A percentile compares a stretch with the other conserved stretches of the same genome.
These are phyloP conservation scores for Nylanderia fulva DNA, from an alignment of 1,140 invertebrate species.

Conservation along the genomic window DNA sequence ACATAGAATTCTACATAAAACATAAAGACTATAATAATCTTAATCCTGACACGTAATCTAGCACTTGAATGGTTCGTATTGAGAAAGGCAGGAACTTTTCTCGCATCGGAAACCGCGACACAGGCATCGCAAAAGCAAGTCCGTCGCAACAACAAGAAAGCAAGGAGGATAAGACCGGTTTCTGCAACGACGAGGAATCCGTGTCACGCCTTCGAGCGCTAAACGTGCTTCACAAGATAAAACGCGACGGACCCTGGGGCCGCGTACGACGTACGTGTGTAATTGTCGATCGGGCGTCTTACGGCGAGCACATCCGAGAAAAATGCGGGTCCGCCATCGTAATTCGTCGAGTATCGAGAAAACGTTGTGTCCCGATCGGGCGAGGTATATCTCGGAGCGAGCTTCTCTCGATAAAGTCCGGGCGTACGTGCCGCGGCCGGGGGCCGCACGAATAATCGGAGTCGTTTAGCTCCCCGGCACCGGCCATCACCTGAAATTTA, in stretches of 20 bases:
- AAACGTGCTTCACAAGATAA: constrained; percentile 53
- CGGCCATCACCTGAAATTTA: constrained; percentile 46
- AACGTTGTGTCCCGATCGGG: constrained; percentile 35
- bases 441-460: constrained; percentile 52
- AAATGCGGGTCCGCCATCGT: constrained; percentile 47
- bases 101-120: constrained; percentile 26
- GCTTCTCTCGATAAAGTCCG: constrained; percentile 42
- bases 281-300: constrained; percentile 60
- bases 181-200: constrained; percentile 52
- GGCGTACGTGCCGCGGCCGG: constrained; percentile 51
- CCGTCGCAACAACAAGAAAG: constrained; percentile 29
- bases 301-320: constrained; percentile 48
- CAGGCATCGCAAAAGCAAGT: constrained; percentile 38
- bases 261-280: constrained; percentile 32
- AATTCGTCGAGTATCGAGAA: constrained; percentile 35
- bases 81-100: constrained; percentile 28
- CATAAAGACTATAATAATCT: constrained; percentile 17
- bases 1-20: not conserved
- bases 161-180: constrained; percentile 46
- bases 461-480: constrained; percentile 46
- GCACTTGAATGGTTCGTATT: not conserved
- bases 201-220: constrained; percentile 56
- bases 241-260: constrained; percentile 18
- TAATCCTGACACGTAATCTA: constrained; percentile 29
- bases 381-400: constrained; percentile 30